Percentiles rank a stretch among this genome's conserved stretches.
phyloP scores from a whole-genome alignment of 2,113 vertebrate genomes.

The Spilogale gracilis region DNA sequence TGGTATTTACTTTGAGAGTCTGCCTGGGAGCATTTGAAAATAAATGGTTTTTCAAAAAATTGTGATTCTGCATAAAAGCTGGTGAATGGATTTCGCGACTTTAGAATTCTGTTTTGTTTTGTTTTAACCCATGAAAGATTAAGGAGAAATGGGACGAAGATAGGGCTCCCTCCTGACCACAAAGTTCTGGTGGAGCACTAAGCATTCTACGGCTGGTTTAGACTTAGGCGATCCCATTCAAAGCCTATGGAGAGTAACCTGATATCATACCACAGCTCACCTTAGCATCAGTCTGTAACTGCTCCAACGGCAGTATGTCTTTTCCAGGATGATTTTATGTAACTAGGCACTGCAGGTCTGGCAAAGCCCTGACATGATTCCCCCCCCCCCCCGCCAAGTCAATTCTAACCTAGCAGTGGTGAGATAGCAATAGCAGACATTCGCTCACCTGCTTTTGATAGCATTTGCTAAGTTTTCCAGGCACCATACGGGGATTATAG shows the following conservation, averaged over 20 bases:
- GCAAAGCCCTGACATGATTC: neutral
- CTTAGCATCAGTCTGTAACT: conserved; percentile 25
- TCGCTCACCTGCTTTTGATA: conserved; percentile 68
- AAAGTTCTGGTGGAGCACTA: neutral
- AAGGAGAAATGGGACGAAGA: conserved; percentile 28
- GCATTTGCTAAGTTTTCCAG: conserved; percentile 61
- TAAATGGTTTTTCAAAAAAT: conserved; percentile 75
- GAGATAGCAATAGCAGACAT: neutral
- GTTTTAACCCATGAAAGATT: neutral
- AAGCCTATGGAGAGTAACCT: neutral
- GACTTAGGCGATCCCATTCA: neutral
- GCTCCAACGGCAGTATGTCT: neutral
- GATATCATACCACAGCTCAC: conserved; percentile 22
- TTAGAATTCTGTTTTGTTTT: neutral
- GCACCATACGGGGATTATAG: conserved; percentile 29
- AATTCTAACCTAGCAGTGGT: conserved; percentile 11
- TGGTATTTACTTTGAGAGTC: conserved; percentile 49
- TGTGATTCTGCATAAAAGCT: conserved; percentile 68
- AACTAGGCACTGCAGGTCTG: neutral
- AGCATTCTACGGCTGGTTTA: conserved; percentile 43
- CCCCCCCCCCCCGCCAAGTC: neutral
- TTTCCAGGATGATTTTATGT: neutral
- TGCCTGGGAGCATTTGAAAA: conserved; percentile 70
- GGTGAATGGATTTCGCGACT: conserved; percentile 65
- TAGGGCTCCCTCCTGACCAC: neutral